A percentile compares a stretch with the other conserved stretches of the same genome.
These are phyloP conservation scores for Motacilla tschutschensis DNA, from an alignment of 2,113 vertebrate species.

Conservation along the genomic window DNA sequence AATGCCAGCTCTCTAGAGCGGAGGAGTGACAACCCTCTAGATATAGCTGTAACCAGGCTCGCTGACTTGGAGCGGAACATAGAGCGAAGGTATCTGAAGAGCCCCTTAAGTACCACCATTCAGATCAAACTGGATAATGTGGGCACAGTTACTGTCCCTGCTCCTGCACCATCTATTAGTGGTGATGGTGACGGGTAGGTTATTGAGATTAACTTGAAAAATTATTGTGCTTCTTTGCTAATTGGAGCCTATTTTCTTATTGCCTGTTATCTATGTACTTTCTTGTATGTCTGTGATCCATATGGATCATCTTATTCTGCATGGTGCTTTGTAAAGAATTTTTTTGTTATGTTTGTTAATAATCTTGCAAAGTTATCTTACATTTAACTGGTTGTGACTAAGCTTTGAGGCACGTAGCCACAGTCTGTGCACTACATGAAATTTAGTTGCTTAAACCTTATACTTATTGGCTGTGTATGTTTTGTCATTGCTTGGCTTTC, in stretches of 20 bases:
- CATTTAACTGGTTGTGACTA: conserved; percentile 80
- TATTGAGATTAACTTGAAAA: conserved; percentile 92
- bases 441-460: conserved; percentile 85
- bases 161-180: conserved; percentile 99
- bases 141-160: conserved; percentile 99
- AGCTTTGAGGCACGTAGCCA: conserved; percentile 83
- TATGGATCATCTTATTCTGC: conserved; percentile 80
- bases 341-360: conserved; percentile 77
- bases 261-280: conserved; percentile 86
- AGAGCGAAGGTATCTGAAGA: conserved; percentile 99
- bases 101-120: conserved; percentile 99
- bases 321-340: conserved; percentile 83
- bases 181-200: conserved; percentile 99
- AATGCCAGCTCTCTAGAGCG: conserved; percentile 85
- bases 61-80: conserved; percentile 99
- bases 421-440: conserved; percentile 83
- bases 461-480: conserved; percentile 82
- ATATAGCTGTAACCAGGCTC: conserved; percentile 98
- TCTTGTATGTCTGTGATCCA: conserved; percentile 82
- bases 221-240: conserved; percentile 89
- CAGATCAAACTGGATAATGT: conserved; percentile 99
- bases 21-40: conserved; percentile 97
- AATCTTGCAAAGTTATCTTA: conserved; percentile 79
- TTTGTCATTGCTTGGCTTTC: conserved; percentile 87
- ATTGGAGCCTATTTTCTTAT: conserved; percentile 89